A percentile compares a stretch with the other conserved stretches of the same genome.
These are phyloP conservation scores for Clarias laeviceps DNA, from an alignment of 2,797 vertebrate genomes.

Conservation along the genomic window DNA sequence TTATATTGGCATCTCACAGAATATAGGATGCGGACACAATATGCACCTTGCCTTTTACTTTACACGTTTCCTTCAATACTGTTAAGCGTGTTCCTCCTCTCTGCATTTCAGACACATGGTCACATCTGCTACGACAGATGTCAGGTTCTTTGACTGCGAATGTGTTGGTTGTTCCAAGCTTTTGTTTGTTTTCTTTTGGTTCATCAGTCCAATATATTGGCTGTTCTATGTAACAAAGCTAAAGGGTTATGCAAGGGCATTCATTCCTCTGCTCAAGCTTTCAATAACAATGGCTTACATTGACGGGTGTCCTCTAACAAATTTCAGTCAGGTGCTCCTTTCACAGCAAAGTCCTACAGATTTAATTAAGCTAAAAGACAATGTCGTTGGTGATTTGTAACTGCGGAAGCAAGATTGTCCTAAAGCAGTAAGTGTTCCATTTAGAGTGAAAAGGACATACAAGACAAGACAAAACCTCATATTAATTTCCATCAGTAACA, in stretches of 20 bases:
- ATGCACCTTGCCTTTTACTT: background rate
- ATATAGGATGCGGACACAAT: background rate
- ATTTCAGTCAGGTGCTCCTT: slow-evolving; percentile 9
- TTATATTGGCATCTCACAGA: background rate
- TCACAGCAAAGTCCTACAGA: slow-evolving; percentile 11
- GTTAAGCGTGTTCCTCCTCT: background rate
- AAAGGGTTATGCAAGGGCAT: slow-evolving; percentile 1
- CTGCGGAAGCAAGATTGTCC: background rate
- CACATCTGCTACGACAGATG: slow-evolving; percentile 39
- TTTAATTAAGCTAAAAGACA: slow-evolving; percentile 20
- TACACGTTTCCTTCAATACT: background rate
- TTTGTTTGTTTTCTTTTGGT: slow-evolving; percentile 29
- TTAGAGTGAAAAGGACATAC: background rate
- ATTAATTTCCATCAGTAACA: slow-evolving; percentile 9
- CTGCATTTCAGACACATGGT: slow-evolving; percentile 17
- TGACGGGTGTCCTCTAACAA: slow-evolving; percentile 23
- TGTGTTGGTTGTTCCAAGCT: background rate
- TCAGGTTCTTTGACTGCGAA: slow-evolving; percentile 1
- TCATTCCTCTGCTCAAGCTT: slow-evolving; percentile 20
- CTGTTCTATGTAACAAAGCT: slow-evolving; percentile 40
- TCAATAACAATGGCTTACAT: slow-evolving; percentile 31
- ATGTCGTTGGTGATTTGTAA: slow-evolving; percentile 25
- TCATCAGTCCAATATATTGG: slow-evolving; percentile 21
- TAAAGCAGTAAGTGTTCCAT: background rate
- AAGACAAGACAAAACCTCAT: background rate